These are phyloP conservation scores for Melanerpes formicivorus DNA, from an alignment of 2,113 vertebrate species.

Conservation along the genomic window DNA sequence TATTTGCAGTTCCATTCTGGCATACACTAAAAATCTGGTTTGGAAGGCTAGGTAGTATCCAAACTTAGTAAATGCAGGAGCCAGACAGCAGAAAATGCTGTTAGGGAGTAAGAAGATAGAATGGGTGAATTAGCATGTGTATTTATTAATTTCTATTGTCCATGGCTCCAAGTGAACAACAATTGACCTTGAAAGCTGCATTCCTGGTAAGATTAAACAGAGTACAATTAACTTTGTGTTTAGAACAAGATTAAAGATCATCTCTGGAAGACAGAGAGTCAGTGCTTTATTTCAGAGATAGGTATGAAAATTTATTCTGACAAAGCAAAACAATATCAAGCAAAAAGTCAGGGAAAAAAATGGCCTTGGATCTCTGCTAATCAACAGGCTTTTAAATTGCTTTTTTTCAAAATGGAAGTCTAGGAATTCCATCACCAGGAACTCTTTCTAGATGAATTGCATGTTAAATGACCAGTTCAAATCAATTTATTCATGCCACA, in stretches of 20 bases:
- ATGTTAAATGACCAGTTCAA: not conserved
- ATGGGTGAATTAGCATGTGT: not conserved
- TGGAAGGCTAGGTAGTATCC: not conserved
- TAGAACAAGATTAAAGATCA: slow-evolving; percentile 34
- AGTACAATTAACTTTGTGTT: not conserved
- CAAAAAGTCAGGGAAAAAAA: not conserved
- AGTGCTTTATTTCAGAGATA: slow-evolving; percentile 23
- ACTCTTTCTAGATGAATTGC: not conserved
- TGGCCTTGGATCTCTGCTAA: not conserved
- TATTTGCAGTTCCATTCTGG: not conserved
- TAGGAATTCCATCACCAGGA: not conserved
- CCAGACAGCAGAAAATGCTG: not conserved
- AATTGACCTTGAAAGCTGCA: not conserved
- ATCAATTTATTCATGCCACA: not conserved
- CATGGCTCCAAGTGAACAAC: not conserved
- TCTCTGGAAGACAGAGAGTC: slow-evolving; percentile 9
- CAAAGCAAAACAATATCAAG: slow-evolving; percentile 10
- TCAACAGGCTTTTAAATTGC: not conserved
- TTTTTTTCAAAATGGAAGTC: not conserved
- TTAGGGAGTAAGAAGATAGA: not conserved
- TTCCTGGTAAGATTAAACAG: not conserved
- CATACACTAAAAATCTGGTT: not conserved
- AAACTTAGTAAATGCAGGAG: not conserved
- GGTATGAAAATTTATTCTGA: not conserved
- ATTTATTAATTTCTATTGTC: not conserved